Evolutionary conservation across 2,888 invertebrate species (phyloP), one percentile per base, ranked within the genome.

Genomic region (Spodoptera exigua): DNA sequence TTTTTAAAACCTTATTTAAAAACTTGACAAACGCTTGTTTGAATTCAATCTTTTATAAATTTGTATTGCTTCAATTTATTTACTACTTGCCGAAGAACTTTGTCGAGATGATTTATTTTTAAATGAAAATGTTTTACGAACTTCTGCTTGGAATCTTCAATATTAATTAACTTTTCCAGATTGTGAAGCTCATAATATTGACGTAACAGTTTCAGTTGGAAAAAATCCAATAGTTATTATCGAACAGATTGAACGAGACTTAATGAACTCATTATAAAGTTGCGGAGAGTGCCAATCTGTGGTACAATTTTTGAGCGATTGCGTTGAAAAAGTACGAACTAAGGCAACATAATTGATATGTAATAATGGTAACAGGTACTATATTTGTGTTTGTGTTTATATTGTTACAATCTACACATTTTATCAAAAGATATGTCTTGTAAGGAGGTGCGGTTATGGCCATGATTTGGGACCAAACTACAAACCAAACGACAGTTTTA

Each of bases 211-310:
- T 81, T 71, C 65, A 65, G 71, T 43, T 74, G 76, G 75, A 77
- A 80, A 81, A 82, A 81, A 82, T 83, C 79, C 76, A 82, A 82
- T 82, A 81, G 73, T 82, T 81, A 80, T 77, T 77, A 71, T 80
- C 58, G 70, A 74, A 80, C 78, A 76, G 80, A 82, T 79, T 74
- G 73, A 80, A 78, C 81, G 61, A 60, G 77, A 82, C 81, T 88
- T 90, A 89, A 89, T 87, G 86, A 90, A 90, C 87, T 91, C 89
- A 89, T 91, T 91, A 90, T 87, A 89, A 90, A 90, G 85, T 90
- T 89, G 80, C 78, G 71, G 81, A 78, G 78, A 82, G 79, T 68
- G 70, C 72, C 76, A 67, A 70, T 75, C 58, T 55, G 59, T 63
- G 66, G 65, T 58, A 49, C 61, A 62, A 56, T 52, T 59, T 27